Base-by-base conservation (phyloP, 1,140 invertebrate species). In the Caerostris extrusa region DNA sequence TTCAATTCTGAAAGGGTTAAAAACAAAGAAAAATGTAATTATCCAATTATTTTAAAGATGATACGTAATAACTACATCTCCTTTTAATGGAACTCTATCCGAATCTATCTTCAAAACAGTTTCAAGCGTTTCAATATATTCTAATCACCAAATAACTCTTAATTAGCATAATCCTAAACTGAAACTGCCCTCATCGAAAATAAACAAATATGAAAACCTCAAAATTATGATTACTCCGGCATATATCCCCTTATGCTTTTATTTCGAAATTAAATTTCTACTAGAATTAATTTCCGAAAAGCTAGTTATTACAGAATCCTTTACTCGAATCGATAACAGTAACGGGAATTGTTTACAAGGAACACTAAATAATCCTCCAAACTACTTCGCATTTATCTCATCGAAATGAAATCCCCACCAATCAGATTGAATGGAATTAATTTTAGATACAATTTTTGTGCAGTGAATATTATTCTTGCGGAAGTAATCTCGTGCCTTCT, bases 181-280 rank as follows among this genome's bases (percentile, higher is more conserved):
- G 7, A 4, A 19, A n/a, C n/a, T n/a, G 7, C 7, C 10, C 7
- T 77, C 71, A 4, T 50, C 5, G 8, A 53, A 12, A 12, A 12
- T 5, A 14, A 77, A 53, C 53, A 50, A 77, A 77, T 50, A 50
- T 34, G 2, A 2, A 53, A 53, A 50, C 7, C 71, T 77, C 19
- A 77, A 77, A 77, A 77, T 53, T 77, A 5, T 10, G 34, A 50
- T 77, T 53, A 12, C 34, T 5, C 5, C 71, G 50, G 34, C 0
- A 34, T 53, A 10, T 5, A 12, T 12, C 10, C 17, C 61, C 61
- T 50, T 7, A 10, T 3, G 5, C 19, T 77, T 53, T 50, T 77
- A 77, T 77, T 77, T 77, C 69, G 34, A 12, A 77, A 77, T 77
- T 12, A 77, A 77, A 77, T 77, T 53, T 77, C 71, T 53, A 77